Conservation (phyloP, 2,113 vertebrate species). For the Podilymbus podiceps region DNA sequence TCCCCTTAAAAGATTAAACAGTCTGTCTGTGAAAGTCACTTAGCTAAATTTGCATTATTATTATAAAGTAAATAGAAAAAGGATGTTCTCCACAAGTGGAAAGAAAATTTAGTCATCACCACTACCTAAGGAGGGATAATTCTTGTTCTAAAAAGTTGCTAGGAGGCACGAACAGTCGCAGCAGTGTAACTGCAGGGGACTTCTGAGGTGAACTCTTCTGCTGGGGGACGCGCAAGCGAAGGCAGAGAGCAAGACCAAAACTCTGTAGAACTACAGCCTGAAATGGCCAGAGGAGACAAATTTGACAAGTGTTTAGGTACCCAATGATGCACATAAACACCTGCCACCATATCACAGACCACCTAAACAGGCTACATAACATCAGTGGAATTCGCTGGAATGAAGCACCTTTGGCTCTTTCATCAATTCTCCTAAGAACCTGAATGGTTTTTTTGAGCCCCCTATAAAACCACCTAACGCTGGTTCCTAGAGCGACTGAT, state of each 20-base stretch:
- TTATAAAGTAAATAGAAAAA: background rate
- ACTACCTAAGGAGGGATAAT: background rate
- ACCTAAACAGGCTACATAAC: background rate
- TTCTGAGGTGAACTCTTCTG: background rate
- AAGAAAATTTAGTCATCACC: background rate
- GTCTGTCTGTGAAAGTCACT: slow-evolving; percentile 49
- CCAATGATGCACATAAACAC: background rate
- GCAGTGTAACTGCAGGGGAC: background rate
- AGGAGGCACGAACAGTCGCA: background rate
- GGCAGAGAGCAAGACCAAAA: background rate
- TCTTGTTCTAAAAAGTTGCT: background rate
- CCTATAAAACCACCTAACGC: background rate
- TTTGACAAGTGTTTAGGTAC: background rate
- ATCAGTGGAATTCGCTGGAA: background rate
- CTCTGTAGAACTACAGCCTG: background rate
- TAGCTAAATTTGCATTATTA: slow-evolving; percentile 42
- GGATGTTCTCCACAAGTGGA: background rate
- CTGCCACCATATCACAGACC: background rate
- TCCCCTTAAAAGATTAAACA: slow-evolving; percentile 54
- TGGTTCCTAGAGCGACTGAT: background rate
- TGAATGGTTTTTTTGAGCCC: background rate
- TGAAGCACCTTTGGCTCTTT: background rate
- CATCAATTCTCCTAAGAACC: background rate
- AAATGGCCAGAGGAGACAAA: background rate
- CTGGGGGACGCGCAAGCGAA: background rate